Evolutionary conservation across 2,113 vertebrate genomes (phyloP).

Genomic region (Machaerirhynchus nigripectus): DNA sequence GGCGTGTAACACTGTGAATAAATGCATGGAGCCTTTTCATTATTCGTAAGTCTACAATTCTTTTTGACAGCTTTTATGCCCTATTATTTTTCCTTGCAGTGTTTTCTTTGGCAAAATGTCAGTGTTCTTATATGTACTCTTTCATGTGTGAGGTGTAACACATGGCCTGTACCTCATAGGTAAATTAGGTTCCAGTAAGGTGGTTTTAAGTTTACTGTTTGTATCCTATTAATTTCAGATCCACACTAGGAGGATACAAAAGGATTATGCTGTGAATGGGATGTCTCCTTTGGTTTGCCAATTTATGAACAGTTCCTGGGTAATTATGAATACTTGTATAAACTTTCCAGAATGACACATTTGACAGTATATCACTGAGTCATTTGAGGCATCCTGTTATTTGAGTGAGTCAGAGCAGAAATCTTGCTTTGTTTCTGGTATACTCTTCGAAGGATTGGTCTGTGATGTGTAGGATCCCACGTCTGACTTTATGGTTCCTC

Average conservation of each 20-base stretch:
- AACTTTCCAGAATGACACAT: background rate
- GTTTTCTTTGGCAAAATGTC: background rate
- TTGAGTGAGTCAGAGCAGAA: background rate
- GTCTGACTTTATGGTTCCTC: background rate
- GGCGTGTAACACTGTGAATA: background rate
- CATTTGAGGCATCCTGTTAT: background rate
- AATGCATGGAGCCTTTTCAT: background rate
- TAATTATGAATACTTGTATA: background rate
- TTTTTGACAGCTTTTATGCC: background rate
- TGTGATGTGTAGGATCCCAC: background rate
- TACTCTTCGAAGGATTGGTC: background rate
- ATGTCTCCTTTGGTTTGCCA: background rate
- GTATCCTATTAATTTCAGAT: background rate
- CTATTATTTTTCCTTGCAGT: background rate
- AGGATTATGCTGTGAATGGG: background rate
- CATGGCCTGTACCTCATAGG: background rate
- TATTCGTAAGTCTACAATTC: background rate
- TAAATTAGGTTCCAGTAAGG: background rate
- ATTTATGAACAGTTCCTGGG: background rate
- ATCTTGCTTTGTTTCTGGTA: background rate
- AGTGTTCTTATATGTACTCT: background rate
- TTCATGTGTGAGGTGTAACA: background rate
- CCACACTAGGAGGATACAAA: background rate
- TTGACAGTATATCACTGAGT: background rate
- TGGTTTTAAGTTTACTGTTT: background rate